Base-by-base conservation (phyloP, 1,140 invertebrate species). In the Drosophila leontia region DNA sequence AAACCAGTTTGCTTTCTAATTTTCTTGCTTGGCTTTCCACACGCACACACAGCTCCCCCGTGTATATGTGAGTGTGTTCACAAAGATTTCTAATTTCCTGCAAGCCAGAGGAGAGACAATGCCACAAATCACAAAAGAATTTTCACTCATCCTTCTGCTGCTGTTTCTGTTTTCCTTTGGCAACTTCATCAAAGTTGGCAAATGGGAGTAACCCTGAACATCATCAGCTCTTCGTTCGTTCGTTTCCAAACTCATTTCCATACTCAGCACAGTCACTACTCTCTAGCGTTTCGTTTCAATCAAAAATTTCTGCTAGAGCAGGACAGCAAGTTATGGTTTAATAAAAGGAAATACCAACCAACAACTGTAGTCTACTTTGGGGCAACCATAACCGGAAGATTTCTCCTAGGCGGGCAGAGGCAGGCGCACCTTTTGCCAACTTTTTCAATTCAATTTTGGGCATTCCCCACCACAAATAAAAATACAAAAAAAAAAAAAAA, bases 1-100 rank as follows among this genome's bases (percentile, higher is more conserved):
- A 78, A 88, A 90, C 84, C 85, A 58, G 84, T 88, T 90, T 90
- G 85, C 84, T 88, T 88, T 88, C 84, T 81, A 88, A 88, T 88
- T 88, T 88, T 77, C 80, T 80, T 55, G 51, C 51, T 83, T 67
- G 75, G 70, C 61, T 85, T 86, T 71, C 61, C 71, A 62, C 60
- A 59, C 67, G 48, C 59, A 79, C 32, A 53, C 59, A 47, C 51
- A n/a, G n/a, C n/a, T n/a, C n/a, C n/a, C n/a, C n/a, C n/a, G n/a
- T n/a, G n/a, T n/a, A n/a, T n/a, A n/a, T n/a, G n/a, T n/a, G n/a
- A n/a, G 60, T 61, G 80, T 78, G 75, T 74, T 53, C 59, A 55
- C 51, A 59, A 71, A 72, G 69, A 71, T 84, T 85, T 84, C 77
- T 77, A 77, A 85, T 84, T 84, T 84, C 77, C 77, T 77, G 82